Conservation (phyloP, 2,888 invertebrate species). For the Stenodema calcarata region DNA sequence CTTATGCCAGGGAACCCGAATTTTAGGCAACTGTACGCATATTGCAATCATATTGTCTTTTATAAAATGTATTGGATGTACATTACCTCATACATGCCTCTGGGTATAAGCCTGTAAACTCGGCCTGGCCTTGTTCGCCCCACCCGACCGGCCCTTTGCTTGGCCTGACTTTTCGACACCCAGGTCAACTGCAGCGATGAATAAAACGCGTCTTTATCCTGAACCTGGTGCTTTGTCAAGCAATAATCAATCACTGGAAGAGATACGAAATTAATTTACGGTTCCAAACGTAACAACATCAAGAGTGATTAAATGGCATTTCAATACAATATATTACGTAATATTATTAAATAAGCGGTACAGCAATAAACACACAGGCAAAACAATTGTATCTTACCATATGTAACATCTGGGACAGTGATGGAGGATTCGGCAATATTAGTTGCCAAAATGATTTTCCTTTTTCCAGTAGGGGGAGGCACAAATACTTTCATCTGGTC, state of each 20-base stretch:
- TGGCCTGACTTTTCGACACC: conserved; percentile 89
- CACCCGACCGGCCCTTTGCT: conserved; percentile 88
- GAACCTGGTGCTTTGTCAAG: conserved; percentile 80
- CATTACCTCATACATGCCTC: conserved; percentile 69
- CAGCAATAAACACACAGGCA: no score
- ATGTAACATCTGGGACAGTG: conserved; percentile 86
- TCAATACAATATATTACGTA: neutral
- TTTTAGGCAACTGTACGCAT: no score
- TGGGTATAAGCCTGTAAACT: conserved; percentile 80
- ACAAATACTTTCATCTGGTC: conserved; percentile 74
- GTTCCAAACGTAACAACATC: no score
- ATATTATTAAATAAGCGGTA: no score
- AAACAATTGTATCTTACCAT: conserved; percentile 65
- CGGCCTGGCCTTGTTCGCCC: conserved; percentile 86
- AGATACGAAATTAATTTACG: neutral
- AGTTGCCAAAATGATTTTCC: conserved; percentile 88
- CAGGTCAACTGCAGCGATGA: conserved; percentile 79
- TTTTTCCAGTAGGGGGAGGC: conserved; percentile 67
- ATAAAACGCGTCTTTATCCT: conserved; percentile 79
- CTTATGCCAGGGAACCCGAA: no score
- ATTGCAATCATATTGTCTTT: no score
- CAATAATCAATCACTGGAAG: conserved; percentile 90
- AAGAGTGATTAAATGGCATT: no score
- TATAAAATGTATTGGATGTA: no score
- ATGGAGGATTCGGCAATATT: conserved; percentile 94